Evolutionary conservation across 2,888 invertebrate species (phyloP), one percentile per base, ranked within the genome.

Genomic region (Rhopalosiphum nymphaeae): DNA sequence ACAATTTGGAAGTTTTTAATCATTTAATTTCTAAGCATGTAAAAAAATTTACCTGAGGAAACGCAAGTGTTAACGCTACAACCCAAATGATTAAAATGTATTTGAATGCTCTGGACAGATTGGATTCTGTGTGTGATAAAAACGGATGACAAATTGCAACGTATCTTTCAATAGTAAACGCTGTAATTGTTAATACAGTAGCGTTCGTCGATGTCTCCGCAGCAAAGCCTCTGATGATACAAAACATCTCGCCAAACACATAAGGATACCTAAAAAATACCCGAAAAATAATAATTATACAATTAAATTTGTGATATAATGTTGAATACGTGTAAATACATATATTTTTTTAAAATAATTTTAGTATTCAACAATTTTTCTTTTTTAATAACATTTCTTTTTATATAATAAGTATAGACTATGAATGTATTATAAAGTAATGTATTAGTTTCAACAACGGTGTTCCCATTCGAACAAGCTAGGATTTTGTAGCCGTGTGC

Each of bases 161-260:
- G 95, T 96, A 97, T 84, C 97, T 95, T 95, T 97, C 96, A 49
- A 96, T 96, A 3, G 98, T 98, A 96, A 98, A 98, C 4, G 98
- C 98, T 0, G 98, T 98, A 95, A 98, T 98, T 26, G 98, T 98
- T 95, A 98, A 96, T 3, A 98, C 98, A 0, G 98, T 98, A 0
- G 98, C 98, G 95, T 98, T 98, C 44, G 98, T 97, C 0, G 98
- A 97, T n/a, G 98, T 98, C 96, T 98, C 98, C 0, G 98, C 98
- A 0, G 98, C 97, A 91, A 98, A 97, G 16, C 98, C 98, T 56
- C 95, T 94, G 26, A 97, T 96, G 26, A 98, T 96, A 96, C 98
- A 98, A 95, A 98, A 97, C 11, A 97, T 96, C 95, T 98, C 98
- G 0, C 98, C 98, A 95, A 98, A 97, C 5, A 97, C 97, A 95